Percentiles rank a stretch among this genome's conserved stretches.
phyloP scores from a whole-genome alignment of 2,888 invertebrate species.

The Nephrocerus scutellatus region DNA sequence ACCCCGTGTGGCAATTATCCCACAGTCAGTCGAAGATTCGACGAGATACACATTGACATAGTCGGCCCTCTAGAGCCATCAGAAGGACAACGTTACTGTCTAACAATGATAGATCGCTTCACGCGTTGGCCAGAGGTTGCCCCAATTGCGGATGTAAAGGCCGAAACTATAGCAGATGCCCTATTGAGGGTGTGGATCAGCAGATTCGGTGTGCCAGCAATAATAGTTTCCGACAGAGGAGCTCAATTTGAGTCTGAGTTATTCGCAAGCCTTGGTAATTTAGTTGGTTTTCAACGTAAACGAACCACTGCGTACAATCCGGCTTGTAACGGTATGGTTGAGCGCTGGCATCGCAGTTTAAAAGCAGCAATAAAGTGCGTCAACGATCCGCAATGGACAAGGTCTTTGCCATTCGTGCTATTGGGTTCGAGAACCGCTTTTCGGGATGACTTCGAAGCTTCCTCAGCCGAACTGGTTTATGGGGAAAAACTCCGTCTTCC shows the following conservation, averaged over 20 bases:
- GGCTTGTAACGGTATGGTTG: constrained; percentile 39
- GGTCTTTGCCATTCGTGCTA: neutral
- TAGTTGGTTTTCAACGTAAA: constrained; percentile 25
- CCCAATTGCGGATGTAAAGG: constrained; percentile 24
- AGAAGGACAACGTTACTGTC: constrained; percentile 31
- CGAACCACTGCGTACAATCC: constrained; percentile 38
- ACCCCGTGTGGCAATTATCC: no score
- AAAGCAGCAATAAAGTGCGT: constrained; percentile 28
- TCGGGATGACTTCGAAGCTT: neutral
- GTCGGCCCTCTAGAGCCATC: no score
- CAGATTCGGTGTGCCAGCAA: constrained; percentile 38
- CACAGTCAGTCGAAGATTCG: no score
- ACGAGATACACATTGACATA: constrained; percentile 9
- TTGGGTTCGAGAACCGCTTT: neutral
- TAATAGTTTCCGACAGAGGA: constrained; percentile 35
- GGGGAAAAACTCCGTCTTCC: constrained; percentile 4
- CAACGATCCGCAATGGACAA: constrained; percentile 5
- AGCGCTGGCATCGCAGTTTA: constrained; percentile 40
- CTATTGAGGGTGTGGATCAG: constrained; percentile 36
- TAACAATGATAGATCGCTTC: constrained; percentile 23
- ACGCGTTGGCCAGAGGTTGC: constrained; percentile 26
- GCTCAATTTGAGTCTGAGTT: constrained; percentile 34
- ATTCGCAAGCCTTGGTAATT: constrained; percentile 26
- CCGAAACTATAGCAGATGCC: constrained; percentile 23
- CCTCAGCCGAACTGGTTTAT: neutral